Evolutionary conservation across 1,140 invertebrate species (phyloP).

Genomic region (Megalopta genalis): DNA sequence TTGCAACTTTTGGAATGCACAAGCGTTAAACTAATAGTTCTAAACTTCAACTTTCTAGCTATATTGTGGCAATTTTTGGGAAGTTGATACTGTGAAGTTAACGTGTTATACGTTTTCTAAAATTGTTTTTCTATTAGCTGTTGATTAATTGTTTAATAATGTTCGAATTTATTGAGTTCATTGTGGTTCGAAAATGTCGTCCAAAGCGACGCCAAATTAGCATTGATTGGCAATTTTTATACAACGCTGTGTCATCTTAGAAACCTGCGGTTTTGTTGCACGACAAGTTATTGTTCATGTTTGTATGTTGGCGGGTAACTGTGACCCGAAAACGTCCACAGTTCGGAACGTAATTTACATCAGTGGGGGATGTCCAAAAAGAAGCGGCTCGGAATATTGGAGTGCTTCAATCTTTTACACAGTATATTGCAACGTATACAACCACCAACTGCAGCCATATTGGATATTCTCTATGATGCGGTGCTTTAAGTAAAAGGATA

Average conservation of each 20-base stretch:
- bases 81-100: too few species aligned
- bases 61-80: too few species aligned
- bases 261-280: not conserved
- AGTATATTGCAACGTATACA: conserved; percentile 6
- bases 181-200: too few species aligned
- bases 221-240: too few species aligned
- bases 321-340: not conserved
- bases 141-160: too few species aligned
- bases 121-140: too few species aligned
- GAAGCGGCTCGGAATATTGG: not conserved
- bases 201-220: too few species aligned
- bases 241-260: not conserved
- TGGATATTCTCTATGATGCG: not conserved
- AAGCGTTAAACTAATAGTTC: too few species aligned
- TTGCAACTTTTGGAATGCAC: too few species aligned
- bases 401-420: not conserved
- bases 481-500: not conserved
- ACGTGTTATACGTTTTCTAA: too few species aligned
- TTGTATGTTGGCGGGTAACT: not conserved
- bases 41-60: too few species aligned
- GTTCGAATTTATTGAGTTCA: too few species aligned
- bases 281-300: not conserved
- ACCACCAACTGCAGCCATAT: not conserved
- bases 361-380: not conserved
- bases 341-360: not conserved